Base-by-base conservation (phyloP, 2,113 vertebrate genomes). In the Catharus minimus region DNA sequence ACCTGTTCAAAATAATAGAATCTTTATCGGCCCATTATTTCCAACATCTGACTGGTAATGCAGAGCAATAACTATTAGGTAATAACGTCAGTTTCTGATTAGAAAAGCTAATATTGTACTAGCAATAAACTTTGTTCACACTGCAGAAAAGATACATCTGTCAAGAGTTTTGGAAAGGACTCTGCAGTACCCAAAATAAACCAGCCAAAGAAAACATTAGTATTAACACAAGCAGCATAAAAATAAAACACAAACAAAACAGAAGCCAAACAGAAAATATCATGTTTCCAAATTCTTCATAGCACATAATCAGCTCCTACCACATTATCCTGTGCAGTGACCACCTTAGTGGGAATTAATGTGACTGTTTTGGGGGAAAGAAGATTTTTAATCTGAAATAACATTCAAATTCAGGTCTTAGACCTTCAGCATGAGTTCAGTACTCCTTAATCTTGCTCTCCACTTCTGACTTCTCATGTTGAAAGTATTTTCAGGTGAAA, bases 11-110 rank as follows among this genome's bases (percentile, higher is more conserved):
- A 97, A 97, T 97, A 95, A 96, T 83, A 90, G 92, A 50, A 94
- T 52, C 65, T 97, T 97, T 97, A 96, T 96, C 94, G 80, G 85
- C 50, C 94, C 86, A 71, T 95, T 97, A 97, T 97, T 96, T 95
- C 94, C 82, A 91, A 94, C 93, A 94, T 96, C 91, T 97, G 96
- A 88, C 92, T 95, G 82, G 88, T 92, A 96, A 92, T 92, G 52
- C 88, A 87, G 50, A 93, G 75, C 82, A 94, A 92, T 96, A 96
- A 88, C 93, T 96, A 86, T 95, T 96, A 95, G 75, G 82, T 80
- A 95, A 96, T 95, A 95, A 94, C 5, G 2, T 82, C 72, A 77
- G 68, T 65, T 90, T 95, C 90, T 96, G 90, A 97, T 97, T 96
- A 96, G 96, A 95, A 96, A 95, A 92, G 44, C 93, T 95, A 96